Evolutionary conservation across 2,888 invertebrate genomes (phyloP).

Genomic region (Luffia ferchaultella): DNA sequence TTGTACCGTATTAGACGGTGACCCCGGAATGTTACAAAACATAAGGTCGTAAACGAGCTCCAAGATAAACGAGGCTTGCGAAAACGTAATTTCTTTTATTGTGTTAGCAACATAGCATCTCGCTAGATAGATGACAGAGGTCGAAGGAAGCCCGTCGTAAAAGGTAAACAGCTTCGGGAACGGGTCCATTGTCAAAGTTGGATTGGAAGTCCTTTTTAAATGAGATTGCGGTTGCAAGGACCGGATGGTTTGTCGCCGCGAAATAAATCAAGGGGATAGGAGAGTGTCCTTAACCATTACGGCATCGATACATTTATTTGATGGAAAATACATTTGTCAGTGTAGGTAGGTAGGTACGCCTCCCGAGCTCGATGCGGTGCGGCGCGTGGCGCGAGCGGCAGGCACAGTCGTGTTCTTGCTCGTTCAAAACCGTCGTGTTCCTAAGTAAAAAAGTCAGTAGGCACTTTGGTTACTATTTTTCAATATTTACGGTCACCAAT

Average conservation of each 20-base stretch:
- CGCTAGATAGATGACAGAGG: background rate
- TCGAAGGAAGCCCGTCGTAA: constrained; percentile 5
- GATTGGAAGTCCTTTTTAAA: constrained; percentile 24
- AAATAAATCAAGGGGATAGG: constrained; percentile 2
- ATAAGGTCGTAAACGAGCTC: background rate
- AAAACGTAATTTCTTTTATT: background rate
- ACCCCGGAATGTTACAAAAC: too few relatives aligned
- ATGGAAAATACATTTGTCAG: too few relatives aligned
- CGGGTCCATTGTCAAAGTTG: constrained; percentile 22
- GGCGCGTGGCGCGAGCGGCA: too few relatives aligned
- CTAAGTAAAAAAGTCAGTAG: too few relatives aligned
- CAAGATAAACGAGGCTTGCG: background rate
- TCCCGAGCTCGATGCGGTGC: too few relatives aligned
- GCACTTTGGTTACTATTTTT: too few relatives aligned
- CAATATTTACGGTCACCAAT: too few relatives aligned
- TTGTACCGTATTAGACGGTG: too few relatives aligned
- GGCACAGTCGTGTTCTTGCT: too few relatives aligned
- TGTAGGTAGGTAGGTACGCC: too few relatives aligned
- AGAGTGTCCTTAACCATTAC: constrained; percentile 1
- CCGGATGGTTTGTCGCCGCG: constrained; percentile 1
- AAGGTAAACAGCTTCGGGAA: constrained; percentile 22
- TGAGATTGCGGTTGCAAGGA: constrained; percentile 22
- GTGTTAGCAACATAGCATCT: background rate
- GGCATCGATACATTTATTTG: background rate
- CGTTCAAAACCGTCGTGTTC: too few relatives aligned